Evolutionary conservation across 2,797 vertebrate genomes (phyloP), one percentile per base, ranked within the genome.

Genomic region (Sebastes kiyomatsui): DNA sequence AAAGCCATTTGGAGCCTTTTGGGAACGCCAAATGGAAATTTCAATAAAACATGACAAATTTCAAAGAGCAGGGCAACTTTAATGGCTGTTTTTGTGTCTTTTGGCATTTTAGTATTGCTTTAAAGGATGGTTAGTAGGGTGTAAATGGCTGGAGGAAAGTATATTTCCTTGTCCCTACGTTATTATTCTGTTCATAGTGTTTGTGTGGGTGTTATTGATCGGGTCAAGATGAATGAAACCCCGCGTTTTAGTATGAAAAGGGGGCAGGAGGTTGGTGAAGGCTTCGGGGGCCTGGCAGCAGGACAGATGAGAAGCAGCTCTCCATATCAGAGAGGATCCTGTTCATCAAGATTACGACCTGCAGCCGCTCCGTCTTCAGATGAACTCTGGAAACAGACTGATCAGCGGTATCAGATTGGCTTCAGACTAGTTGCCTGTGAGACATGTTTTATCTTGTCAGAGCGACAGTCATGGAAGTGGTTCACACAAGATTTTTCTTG

Each of bases 311-410:
- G 81, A 81, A 49, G 35, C 75, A 23, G 27, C 38, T 62, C 49
- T 74, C 56, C 28, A 12, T 69, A 54, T 67, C 77, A 55, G 13
- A 66, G 67, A 78, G 66, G 84, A 82, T 87, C 46, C 0, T 67
- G 73, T 85, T 89, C 67, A 74, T 84, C 77, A 54, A 78, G 77
- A 88, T 86, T 71, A 62, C 66, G 23, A 32, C 55, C 65, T 6
- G 52, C 64, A 20, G 75, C 75, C 23, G 52, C 65, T 82, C 76
- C 16, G 14, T 46, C 55, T 54, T 25, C 62, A 18, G 55, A 67
- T 38, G 32, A 72, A 58, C 7, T 49, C 35, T 23, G 52, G 46
- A 49, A 49, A 49, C 18, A 49, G 46, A 20, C 46, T 49, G 46
- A 49, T 49, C 46, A 20, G 18, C 16, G 18, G 46, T 49, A 49